Conservation (phyloP, 2,797 vertebrate genomes). For the Hozukius guyotensis region DNA sequence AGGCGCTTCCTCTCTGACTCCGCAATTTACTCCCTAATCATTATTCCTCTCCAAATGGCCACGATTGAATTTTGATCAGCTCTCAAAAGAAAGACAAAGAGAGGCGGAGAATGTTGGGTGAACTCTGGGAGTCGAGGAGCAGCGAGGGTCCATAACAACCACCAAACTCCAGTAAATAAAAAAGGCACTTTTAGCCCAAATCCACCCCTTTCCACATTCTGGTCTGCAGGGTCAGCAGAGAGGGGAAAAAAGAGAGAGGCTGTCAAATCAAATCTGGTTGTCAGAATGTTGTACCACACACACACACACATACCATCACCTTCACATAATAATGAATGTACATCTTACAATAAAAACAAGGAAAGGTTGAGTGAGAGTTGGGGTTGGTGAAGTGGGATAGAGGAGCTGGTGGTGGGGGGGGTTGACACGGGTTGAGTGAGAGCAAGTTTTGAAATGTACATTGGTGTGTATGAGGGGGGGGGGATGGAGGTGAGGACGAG, state of each 20-base stretch:
- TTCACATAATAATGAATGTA: conserved; percentile 38
- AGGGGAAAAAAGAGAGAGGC: conserved; percentile 20
- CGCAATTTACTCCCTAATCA: conserved; percentile 10
- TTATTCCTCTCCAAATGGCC: conserved; percentile 51
- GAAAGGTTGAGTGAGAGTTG: conserved; percentile 18
- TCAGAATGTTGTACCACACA: conserved; percentile 28
- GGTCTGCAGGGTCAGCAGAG: conserved; percentile 55
- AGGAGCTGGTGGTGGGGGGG: background rate
- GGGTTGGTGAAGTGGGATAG: conserved; percentile 32
- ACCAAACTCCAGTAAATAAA: conserved; percentile 20
- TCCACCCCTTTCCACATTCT: background rate
- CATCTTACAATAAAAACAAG: conserved; percentile 38
- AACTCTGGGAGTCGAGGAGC: conserved; percentile 17
- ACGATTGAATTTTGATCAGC: conserved; percentile 23
- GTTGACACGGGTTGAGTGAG: conserved; percentile 21
- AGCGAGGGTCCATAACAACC: background rate
- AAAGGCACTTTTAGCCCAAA: conserved; percentile 19
- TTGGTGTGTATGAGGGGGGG: conserved; percentile 5
- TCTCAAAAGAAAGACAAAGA: background rate
- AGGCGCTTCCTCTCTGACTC: conserved; percentile 6
- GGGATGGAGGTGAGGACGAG: background rate
- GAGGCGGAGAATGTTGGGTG: background rate
- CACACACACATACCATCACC: conserved; percentile 10
- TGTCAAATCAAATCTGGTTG: conserved; percentile 62
- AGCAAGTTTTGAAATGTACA: conserved; percentile 44